Percentiles rank a stretch among this genome's conserved stretches.
These are phyloP conservation scores for Gallinago nigripennis DNA, from an alignment of 2,797 vertebrate genomes.

Conservation along the genomic window DNA sequence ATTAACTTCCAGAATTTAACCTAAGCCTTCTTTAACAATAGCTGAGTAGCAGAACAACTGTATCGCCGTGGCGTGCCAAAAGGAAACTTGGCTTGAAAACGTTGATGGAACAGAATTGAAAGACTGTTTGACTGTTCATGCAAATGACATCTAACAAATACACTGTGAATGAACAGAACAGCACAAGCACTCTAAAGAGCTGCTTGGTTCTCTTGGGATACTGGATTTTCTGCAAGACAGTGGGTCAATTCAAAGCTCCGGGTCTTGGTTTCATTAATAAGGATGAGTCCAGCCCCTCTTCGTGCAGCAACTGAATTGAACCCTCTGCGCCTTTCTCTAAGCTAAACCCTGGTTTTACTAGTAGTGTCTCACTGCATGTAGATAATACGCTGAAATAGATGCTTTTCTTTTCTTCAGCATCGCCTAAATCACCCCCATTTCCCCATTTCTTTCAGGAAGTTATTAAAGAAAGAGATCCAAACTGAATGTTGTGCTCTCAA, in stretches of 20 bases:
- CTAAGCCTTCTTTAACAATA: slow-evolving; percentile 47
- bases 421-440: not conserved
- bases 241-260: slow-evolving; percentile 11
- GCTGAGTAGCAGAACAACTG: slow-evolving; percentile 5
- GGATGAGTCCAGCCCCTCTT: not conserved
- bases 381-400: not conserved
- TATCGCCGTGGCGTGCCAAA: not conserved
- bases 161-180: slow-evolving; percentile 41
- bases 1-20: slow-evolving; percentile 48
- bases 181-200: slow-evolving; percentile 9
- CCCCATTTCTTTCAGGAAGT: not conserved
- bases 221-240: slow-evolving; percentile 5
- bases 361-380: not conserved
- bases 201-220: not conserved
- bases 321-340: not conserved
- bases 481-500: not conserved
- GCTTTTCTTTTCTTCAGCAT: not conserved
- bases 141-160: slow-evolving; percentile 54
- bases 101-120: not conserved
- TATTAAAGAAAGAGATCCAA: not conserved
- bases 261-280: slow-evolving; percentile 10
- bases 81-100: slow-evolving; percentile 41
- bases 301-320: not conserved
- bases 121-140: slow-evolving; percentile 46
- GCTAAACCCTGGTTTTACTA: not conserved